Evolutionary conservation across 2,888 invertebrate species (phyloP), one percentile per base, ranked within the genome.

Genomic region (Catocala sponsa): DNA sequence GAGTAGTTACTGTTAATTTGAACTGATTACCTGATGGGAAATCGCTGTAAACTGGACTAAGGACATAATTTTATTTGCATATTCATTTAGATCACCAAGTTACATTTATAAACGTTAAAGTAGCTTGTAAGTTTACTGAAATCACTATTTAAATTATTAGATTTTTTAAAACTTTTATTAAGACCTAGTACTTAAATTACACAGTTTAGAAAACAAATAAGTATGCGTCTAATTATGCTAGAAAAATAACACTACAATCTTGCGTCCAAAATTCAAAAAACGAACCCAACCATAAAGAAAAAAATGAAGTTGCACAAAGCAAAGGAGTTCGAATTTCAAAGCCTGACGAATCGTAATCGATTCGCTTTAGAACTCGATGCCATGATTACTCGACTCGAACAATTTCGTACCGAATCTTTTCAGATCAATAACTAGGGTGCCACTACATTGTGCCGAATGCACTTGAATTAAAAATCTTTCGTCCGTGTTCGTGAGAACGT

Each of bases 331-430:
- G 81, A 78, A 84, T 84, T 89, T 86, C 85, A 80, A 84, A 83
- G 84, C 84, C 76, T 87, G 87, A 84, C 88, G 85, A 89, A 89
- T 88, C 72, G 79, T 76, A 79, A 80, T 78, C 82, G 83, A 87
- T 87, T 87, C 74, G 86, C 80, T 85, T 79, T 81, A 79, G 78
- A 83, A 81, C 76, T 78, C 79, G 81, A 79, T 71, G 74, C 78
- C 57, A 63, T 76, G 79, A 77, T 77, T 78, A 73, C 73, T 74
- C 75, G 64, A 55, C 48, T 60, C 66, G 75, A 72, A 76, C 74
- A 65, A 78, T 76, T 74, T 68, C 65, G 72, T 69, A 69, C 72
- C 80, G 69, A 79, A 66, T 69, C 79, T 78, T 78, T 83, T 82
- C 72, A 74, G 59, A 72, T 51, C 62, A 72, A 59, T 64, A 84